Conservation (phyloP, 53 echinoderm and acorn worm species). For the Hippasteria phrygiana region DNA sequence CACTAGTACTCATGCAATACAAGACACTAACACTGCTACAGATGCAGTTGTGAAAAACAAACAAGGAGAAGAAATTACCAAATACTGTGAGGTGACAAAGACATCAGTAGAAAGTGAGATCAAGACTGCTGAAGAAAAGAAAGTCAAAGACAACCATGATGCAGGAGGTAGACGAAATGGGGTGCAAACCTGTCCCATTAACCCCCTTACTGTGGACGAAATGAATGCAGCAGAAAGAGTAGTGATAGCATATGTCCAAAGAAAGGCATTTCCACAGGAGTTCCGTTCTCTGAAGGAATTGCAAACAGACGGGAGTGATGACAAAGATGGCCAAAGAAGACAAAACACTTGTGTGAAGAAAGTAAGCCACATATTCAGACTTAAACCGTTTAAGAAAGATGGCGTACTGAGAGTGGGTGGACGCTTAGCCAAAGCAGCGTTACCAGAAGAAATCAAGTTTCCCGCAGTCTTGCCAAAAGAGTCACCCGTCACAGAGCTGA, state of each 20-base stretch:
- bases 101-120: no score
- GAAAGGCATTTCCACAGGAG: conserved; percentile 51
- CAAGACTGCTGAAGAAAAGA: conserved; percentile 3
- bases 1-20: no score
- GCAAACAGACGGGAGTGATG: background rate
- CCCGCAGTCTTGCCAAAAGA: conserved; percentile 27
- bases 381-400: conserved; percentile 18
- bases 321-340: conserved; percentile 5
- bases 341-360: conserved; percentile 21
- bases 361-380: conserved; percentile 24
- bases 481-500: conserved; percentile 22
- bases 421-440: conserved; percentile 28
- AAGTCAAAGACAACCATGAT: background rate
- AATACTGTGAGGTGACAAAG: no score
- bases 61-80: no score
- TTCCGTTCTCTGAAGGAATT: conserved; percentile 8
- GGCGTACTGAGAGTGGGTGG: conserved; percentile 56
- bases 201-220: conserved; percentile 44
- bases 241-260: conserved; percentile 64
- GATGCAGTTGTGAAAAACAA: no score
- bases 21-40: no score
- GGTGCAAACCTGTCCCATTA: background rate
- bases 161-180: background rate
- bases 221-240: conserved; percentile 48
- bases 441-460: conserved; percentile 43